A percentile compares a stretch with the other conserved stretches of the same genome.
Evolutionary conservation across 1,140 invertebrate species (phyloP).

Genomic region (Drosophila suzukii): DNA sequence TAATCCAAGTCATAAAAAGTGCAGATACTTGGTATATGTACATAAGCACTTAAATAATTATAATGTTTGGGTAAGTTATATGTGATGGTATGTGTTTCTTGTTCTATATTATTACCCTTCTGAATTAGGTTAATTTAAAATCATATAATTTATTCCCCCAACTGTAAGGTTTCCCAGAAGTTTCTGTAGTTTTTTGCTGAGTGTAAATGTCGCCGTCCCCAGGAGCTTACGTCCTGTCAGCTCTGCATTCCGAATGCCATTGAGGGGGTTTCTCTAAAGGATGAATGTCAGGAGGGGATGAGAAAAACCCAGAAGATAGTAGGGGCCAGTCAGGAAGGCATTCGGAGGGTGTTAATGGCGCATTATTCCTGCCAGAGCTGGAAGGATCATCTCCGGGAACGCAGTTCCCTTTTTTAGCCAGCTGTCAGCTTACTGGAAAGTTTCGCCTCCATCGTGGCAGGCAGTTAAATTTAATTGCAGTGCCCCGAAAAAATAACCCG

Average conservation of each 20-base stretch:
- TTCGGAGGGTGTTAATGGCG: constrained; percentile 37
- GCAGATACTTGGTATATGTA: too few species aligned
- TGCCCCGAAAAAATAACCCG: constrained; percentile 48
- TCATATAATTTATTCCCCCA: background rate
- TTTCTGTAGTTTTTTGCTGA: background rate
- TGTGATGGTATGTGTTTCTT: too few species aligned
- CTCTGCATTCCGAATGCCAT: constrained; percentile 37
- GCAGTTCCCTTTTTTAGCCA: constrained; percentile 18
- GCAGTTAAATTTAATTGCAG: constrained; percentile 80
- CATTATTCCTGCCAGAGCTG: constrained; percentile 26
- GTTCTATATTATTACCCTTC: background rate
- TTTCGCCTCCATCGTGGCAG: constrained; percentile 40
- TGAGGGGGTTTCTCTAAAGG: background rate
- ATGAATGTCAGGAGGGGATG: constrained; percentile 20
- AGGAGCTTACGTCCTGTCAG: constrained; percentile 28
- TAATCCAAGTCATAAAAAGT: too few species aligned
- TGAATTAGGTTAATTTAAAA: background rate
- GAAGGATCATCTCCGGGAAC: constrained; percentile 32
- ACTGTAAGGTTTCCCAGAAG: background rate
- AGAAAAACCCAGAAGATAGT: background rate
- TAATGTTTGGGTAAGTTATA: too few species aligned
- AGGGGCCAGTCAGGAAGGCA: constrained; percentile 10
- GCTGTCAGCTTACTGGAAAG: constrained; percentile 33
- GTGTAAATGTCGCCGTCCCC: constrained; percentile 5
- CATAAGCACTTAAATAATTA: too few species aligned